phyloP scores from a whole-genome alignment of 1,140 invertebrate genomes.

The Halotydeus destructor region DNA sequence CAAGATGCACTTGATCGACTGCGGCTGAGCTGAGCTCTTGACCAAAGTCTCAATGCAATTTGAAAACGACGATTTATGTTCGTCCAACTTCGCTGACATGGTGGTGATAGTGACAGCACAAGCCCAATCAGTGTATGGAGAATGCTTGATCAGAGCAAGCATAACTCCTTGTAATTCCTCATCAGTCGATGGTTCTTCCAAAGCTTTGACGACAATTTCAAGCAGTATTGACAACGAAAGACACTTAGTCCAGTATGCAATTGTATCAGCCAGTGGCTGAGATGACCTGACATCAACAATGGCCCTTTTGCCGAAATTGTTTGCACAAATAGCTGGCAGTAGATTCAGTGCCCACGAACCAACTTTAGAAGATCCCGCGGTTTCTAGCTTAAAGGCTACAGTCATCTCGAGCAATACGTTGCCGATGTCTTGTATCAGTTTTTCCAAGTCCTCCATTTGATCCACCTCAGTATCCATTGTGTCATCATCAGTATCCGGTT shows the following conservation, averaged over 20 bases:
- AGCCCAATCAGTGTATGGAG: conserved; percentile 12
- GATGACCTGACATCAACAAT: background rate
- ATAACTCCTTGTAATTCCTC: too few relatives aligned
- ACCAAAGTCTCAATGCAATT: conserved; percentile 9
- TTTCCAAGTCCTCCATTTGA: too few relatives aligned
- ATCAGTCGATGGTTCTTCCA: background rate
- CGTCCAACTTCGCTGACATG: conserved; percentile 4
- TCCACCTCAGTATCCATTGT: too few relatives aligned
- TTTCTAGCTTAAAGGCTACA: too few relatives aligned
- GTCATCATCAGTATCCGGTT: too few relatives aligned
- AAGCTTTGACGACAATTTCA: background rate
- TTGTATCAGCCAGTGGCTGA: conserved; percentile 11
- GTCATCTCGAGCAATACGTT: too few relatives aligned
- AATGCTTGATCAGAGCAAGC: conserved; percentile 3
- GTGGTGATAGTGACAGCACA: conserved; percentile 6
- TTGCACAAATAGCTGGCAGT: too few relatives aligned
- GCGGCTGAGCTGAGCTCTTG: background rate
- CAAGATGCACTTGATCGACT: conserved; percentile 7
- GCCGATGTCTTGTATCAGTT: too few relatives aligned
- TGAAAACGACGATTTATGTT: conserved; percentile 4
- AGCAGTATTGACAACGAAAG: conserved; percentile 4
- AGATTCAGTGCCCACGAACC: too few relatives aligned
- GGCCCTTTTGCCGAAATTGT: background rate
- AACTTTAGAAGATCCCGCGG: too few relatives aligned
- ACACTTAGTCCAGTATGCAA: too few relatives aligned